Base-by-base conservation (phyloP, 2,113 vertebrate species). In the Lepus timidus region DNA sequence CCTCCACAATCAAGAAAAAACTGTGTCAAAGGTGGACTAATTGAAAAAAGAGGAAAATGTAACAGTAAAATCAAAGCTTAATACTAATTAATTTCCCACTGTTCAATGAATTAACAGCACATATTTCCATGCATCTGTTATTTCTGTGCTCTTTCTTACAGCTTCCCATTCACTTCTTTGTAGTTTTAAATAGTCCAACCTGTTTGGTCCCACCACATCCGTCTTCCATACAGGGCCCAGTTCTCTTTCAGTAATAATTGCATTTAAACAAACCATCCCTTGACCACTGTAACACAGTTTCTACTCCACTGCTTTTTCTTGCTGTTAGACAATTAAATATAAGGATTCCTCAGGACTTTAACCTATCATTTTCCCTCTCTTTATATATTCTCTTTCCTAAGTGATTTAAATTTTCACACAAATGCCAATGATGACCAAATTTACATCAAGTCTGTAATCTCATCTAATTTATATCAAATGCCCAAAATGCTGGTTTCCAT, bases 1-100 rank as follows among this genome's bases (percentile, higher is more conserved):
- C 98, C 99, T 39, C 99, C 99, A 5, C 99, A 99, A 96, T 99
- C 99, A 62, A 99, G 98, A 96, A 99, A 99, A 97, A 99, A 99
- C 88, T 99, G 99, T 0, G 99, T 99, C 98, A 99, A 97, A 44
- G 99, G 99, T 22, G 99, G 99, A 96, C 99, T 99, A 97, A 82
- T 95, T 74, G 78, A 68, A 78, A 65, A 90, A 88, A 96, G 79
- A 90, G 13, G 83, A 29, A 71, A 93, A 25, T n/a, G 4, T 76
- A 75, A 92, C 88, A 93, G 73, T 55, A 3, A 0, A 97, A 83
- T 85, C 67, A 90, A 80, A 86, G 78, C 16, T 91, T 39, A 83
- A 67, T 36, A 51, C 6, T 64, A 13, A 93, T 6, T 52, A n/a
- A 44, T 44, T 75, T 84, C 19, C 31, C 39, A 3, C 65, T 52